Percentiles rank a stretch among this genome's conserved stretches.
Evolutionary conservation across 2,113 vertebrate species (phyloP).

Genomic region (Calidris pugnax): DNA sequence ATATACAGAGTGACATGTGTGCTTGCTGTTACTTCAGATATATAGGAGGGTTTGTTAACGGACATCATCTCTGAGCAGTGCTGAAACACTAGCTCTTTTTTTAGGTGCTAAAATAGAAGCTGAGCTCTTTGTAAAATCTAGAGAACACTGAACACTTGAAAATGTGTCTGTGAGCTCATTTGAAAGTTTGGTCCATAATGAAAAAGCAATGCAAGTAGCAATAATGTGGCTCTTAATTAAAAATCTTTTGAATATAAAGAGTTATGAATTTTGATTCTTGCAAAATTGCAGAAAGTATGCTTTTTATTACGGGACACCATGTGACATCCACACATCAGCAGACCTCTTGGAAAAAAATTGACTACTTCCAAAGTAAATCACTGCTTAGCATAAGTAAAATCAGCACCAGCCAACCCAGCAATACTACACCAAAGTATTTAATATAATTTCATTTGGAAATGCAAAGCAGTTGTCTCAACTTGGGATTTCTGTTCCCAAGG

Average conservation of each 20-base stretch:
- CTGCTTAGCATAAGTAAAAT: slow-evolving; percentile 9
- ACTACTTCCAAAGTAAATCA: background rate
- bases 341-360: background rate
- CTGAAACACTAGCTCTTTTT: background rate
- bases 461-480: background rate
- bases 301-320: background rate
- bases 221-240: slow-evolving; percentile 39
- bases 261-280: background rate
- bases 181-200: background rate
- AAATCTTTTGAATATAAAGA: background rate
- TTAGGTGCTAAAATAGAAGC: background rate
- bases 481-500: background rate
- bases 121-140: background rate
- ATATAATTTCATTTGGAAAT: slow-evolving; percentile 24
- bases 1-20: background rate
- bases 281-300: background rate
- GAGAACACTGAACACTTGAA: background rate
- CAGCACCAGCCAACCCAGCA: background rate
- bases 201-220: background rate
- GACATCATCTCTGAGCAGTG: background rate
- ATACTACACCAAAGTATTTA: background rate
- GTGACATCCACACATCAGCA: background rate
- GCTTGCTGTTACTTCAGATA: background rate
- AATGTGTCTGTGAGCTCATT: background rate
- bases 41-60: background rate